A percentile compares a stretch with the other conserved stretches of the same genome.
Conservation (phyloP, 2,888 invertebrate species). For the Zele albiditarsus region DNA sequence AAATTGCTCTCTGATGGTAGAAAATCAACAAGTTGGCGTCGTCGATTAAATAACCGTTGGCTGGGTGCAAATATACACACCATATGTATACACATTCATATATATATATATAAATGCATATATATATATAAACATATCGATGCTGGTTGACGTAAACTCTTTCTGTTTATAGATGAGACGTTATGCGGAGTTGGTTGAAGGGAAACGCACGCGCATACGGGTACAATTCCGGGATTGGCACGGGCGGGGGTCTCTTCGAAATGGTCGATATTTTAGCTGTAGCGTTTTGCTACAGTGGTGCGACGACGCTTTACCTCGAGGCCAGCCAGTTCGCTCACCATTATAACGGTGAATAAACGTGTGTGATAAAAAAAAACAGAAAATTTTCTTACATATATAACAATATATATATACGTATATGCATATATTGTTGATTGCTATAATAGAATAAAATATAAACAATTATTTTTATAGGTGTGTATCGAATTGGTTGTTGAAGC, state of each 20-base stretch:
- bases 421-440: neutral
- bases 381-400: neutral
- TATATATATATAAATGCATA: too few species aligned
- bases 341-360: constrained; percentile 29
- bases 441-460: neutral
- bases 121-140: constrained; percentile 13
- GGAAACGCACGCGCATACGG: constrained; percentile 62
- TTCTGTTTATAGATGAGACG: constrained; percentile 5
- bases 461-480: constrained; percentile 7
- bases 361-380: constrained; percentile 19
- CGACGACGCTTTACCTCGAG: constrained; percentile 65
- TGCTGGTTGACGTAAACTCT: constrained; percentile 29
- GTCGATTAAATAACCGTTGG: constrained; percentile 5
- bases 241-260: constrained; percentile 67
- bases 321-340: constrained; percentile 54
- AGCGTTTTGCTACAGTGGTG: constrained; percentile 65
- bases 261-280: constrained; percentile 71
- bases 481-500: constrained; percentile 10
- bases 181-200: neutral
- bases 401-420: neutral
- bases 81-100: neutral
- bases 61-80: neutral
- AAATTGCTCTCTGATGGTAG: neutral
- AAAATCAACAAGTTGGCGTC: constrained; percentile 37
- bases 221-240: constrained; percentile 53